Evolutionary conservation across 1,140 invertebrate species (phyloP).

Genomic region (Zaprionus inermis): DNA sequence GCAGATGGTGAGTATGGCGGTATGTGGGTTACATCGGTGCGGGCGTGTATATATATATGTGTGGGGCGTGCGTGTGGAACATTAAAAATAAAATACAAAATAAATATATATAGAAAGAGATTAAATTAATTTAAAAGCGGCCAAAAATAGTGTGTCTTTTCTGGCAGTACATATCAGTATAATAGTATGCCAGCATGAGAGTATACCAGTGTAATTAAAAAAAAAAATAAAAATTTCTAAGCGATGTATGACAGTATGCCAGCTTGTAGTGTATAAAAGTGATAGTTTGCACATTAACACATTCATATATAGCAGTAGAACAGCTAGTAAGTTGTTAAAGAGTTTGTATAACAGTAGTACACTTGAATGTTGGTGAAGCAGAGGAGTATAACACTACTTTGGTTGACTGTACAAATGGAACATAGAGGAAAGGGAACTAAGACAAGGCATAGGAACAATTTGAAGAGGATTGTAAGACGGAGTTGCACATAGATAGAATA

Average conservation of each 20-base stretch:
- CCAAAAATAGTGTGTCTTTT: not conserved
- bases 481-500: not conserved
- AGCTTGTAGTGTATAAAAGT: not conserved
- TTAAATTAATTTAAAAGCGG: constrained; percentile 4
- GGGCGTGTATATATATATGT: constrained; percentile 8
- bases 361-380: not conserved
- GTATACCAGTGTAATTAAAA: not conserved
- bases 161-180: constrained; percentile 13
- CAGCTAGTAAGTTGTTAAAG: not conserved
- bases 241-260: not conserved
- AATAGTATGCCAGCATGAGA: not conserved
- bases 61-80: constrained; percentile 4
- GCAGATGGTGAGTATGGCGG: constrained; percentile 15
- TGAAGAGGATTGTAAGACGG: not conserved
- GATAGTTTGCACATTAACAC: not conserved
- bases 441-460: not conserved
- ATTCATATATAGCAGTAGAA: constrained; percentile 1
- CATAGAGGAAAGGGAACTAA: not conserved
- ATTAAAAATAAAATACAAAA: constrained; percentile 38
- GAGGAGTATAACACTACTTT: not conserved
- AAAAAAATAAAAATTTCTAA: not conserved
- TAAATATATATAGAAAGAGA: constrained; percentile 20
- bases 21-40: constrained; percentile 1
- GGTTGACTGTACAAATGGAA: not conserved
- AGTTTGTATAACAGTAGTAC: constrained; percentile 18